phyloP scores from a whole-genome alignment of 2,113 vertebrate species.

The Perca flavescens region DNA sequence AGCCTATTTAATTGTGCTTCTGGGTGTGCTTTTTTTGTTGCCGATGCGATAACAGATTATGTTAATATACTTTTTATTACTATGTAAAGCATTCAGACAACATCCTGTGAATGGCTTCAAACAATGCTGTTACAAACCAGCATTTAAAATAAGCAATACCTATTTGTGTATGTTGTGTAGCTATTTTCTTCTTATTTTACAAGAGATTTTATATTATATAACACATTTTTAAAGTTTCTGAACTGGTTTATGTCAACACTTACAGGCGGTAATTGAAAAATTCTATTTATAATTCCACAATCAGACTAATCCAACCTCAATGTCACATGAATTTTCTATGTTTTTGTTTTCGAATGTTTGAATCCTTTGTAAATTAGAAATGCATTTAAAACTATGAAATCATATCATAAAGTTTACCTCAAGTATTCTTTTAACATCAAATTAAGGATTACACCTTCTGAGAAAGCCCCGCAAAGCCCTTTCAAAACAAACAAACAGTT shows the following conservation, averaged over 20 bases:
- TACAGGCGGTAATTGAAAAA: not conserved
- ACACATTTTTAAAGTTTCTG: not conserved
- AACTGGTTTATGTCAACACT: not conserved
- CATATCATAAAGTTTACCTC: too few relatives aligned
- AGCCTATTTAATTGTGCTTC: conserved; percentile 17
- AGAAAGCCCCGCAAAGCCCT: not conserved
- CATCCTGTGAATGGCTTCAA: not conserved
- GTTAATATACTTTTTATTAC: conserved; percentile 1
- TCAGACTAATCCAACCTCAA: not conserved
- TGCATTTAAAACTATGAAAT: not conserved
- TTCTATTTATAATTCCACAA: not conserved
- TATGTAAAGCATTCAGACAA: not conserved
- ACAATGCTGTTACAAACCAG: not conserved
- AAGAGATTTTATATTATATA: not conserved
- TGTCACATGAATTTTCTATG: not conserved
- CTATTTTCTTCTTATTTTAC: not conserved
- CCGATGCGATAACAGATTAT: conserved; percentile 29
- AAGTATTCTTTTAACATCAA: not conserved
- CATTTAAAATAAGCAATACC: not conserved
- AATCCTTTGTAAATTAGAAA: not conserved
- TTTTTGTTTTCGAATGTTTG: not conserved
- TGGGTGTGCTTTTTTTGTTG: not conserved
- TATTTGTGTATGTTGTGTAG: not conserved
- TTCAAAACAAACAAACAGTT: not conserved
- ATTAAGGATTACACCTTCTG: not conserved